A percentile compares a stretch with the other conserved stretches of the same genome.
These are phyloP conservation scores for Leucoraja erinaceus DNA, from an alignment of 2,113 vertebrate species.

Conservation along the genomic window DNA sequence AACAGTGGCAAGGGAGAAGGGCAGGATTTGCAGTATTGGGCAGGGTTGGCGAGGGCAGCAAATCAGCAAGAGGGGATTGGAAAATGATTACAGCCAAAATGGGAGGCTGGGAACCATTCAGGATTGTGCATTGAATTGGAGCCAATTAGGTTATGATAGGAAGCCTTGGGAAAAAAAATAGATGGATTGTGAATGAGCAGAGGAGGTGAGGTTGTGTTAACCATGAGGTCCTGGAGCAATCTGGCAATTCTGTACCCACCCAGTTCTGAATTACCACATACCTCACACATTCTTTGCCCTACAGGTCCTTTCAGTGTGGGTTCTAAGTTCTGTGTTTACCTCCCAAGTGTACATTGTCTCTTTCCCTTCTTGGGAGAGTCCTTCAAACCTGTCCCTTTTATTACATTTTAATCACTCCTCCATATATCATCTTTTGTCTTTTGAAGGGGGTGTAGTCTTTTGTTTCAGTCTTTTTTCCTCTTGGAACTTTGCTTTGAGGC, in stretches of 20 bases:
- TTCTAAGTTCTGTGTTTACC: too few species aligned
- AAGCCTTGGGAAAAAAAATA: background rate
- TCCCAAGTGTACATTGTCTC: too few species aligned
- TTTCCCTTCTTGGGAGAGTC: too few species aligned
- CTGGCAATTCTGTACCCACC: too few species aligned
- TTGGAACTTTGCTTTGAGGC: background rate
- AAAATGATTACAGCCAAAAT: too few species aligned
- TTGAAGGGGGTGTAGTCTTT: background rate
- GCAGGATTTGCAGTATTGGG: background rate
- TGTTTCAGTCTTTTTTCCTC: background rate
- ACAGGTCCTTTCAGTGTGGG: too few species aligned
- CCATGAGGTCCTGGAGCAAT: background rate
- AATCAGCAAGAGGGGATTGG: too few species aligned
- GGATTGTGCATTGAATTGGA: background rate
- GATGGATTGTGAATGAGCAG: too few species aligned
- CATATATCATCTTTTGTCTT: background rate
- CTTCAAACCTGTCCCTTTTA: background rate
- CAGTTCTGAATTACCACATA: too few species aligned
- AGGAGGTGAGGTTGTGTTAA: too few species aligned
- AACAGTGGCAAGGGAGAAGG: background rate
- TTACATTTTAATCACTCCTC: background rate
- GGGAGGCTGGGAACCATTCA: background rate
- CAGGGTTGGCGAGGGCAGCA: too few species aligned
- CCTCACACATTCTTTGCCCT: too few species aligned
- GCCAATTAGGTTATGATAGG: background rate